phyloP scores from a whole-genome alignment of 2,797 vertebrate species.

The Coccyzus lansbergi region DNA sequence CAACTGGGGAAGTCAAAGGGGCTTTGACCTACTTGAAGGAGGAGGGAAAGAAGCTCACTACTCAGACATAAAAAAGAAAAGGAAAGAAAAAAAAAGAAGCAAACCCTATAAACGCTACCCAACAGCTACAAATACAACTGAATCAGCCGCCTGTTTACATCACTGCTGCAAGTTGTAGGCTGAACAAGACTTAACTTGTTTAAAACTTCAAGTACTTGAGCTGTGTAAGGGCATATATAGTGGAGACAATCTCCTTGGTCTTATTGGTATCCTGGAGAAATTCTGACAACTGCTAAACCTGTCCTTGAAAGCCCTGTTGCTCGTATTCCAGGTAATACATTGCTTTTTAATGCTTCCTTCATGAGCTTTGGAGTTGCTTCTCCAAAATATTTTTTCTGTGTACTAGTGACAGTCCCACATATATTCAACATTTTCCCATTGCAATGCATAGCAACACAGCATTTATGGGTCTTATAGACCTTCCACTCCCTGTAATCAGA shows the following conservation, averaged over 20 bases:
- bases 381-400: not conserved
- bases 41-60: not conserved
- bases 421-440: not conserved
- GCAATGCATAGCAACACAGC: not conserved
- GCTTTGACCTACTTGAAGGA: slow-evolving; percentile 14
- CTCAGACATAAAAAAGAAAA: not conserved
- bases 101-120: not conserved
- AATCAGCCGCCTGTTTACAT: slow-evolving; percentile 20
- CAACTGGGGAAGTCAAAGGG: not conserved
- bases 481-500: not conserved
- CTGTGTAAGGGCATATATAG: not conserved
- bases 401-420: not conserved
- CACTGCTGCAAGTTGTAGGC: not conserved
- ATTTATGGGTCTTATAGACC: not conserved
- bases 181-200: slow-evolving; percentile 36
- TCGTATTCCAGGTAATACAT: not conserved
- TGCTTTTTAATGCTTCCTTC: not conserved
- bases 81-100: not conserved
- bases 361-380: not conserved
- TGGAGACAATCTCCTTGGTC: not conserved
- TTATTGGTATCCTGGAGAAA: not conserved
- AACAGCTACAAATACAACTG: not conserved
- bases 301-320: not conserved
- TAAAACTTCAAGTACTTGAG: not conserved
- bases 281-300: not conserved